Evolutionary conservation across 2,113 vertebrate species (phyloP), one percentile per base, ranked within the genome.

Genomic region (Astatoreochromis straeleni): DNA sequence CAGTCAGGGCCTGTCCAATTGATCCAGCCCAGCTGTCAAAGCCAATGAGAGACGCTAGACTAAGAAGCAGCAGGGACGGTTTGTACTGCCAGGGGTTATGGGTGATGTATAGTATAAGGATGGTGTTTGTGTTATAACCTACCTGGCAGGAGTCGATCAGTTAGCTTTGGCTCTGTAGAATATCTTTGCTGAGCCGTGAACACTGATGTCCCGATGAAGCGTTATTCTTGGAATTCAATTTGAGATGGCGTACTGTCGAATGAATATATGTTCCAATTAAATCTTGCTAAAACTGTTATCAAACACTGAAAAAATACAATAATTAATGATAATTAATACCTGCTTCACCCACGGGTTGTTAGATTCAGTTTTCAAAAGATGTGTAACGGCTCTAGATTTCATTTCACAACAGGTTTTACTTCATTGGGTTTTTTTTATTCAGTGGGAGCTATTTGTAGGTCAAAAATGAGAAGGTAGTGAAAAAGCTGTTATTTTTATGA

Each of bases 1-100:
- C 57, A 91, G 89, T 91, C 92, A 82, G 82, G 73, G 78, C 86
- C 93, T 84, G 88, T 91, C 94, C 93, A 93, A 92, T 92, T 93
- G 94, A 96, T 96, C 94, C 93, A 88, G 83, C 93, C 91, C 92
- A 85, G 90, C 93, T 95, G 95, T 95, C 95, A 93, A 42, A 90
- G 87, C 89, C 93, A 92, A 94, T 94, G 91, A 95, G 92, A 93
- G 91, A 86, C 86, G 49, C 78, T 81, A 79, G 92, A 94, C 91
- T 92, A 89, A 94, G 85, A 86, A 93, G 89, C 85, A 85, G 88
- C 81, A 80, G 85, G 86, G 83, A 88, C 19, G 80, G 84, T 85
- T 87, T 85, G 88, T 70, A 88, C 90, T 88, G 90, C 89, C 92
- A 85, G 38, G 65, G 79, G 54, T 93, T 92, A 85, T 88, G 83